Conservation (phyloP, 2,888 invertebrate genomes). For the Falcaria lacertinaria region DNA sequence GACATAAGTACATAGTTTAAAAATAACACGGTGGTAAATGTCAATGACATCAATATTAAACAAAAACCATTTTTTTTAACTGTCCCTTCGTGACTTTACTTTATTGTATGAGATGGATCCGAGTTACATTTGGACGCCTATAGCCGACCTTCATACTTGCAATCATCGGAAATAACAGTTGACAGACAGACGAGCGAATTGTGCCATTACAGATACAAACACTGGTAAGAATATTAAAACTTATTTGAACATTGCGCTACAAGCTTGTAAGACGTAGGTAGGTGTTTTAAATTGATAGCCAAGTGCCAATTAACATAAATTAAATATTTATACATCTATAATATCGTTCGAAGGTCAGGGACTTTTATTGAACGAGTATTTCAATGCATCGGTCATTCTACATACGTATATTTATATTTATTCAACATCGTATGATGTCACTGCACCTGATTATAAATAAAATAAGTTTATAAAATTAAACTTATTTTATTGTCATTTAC, state of each 20-base stretch:
- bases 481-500: neutral
- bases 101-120: no score
- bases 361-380: conserved; percentile 6
- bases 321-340: neutral
- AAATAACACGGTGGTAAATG: no score
- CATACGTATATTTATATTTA: conserved; percentile 8
- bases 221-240: no score
- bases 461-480: conserved; percentile 2
- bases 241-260: neutral
- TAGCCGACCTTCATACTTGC: no score
- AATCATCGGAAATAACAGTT: no score
- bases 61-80: no score
- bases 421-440: conserved; percentile 15
- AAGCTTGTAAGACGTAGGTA: neutral
- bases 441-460: conserved; percentile 32
- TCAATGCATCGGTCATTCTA: conserved; percentile 14
- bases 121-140: no score
- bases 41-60: no score
- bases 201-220: no score
- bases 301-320: neutral
- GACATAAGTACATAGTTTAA: no score
- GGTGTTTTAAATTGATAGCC: neutral
- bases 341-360: neutral
- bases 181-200: no score
- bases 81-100: no score